Percentiles rank a stretch among this genome's conserved stretches.
Evolutionary conservation across 2,797 vertebrate species (phyloP).

Genomic region (Nyctalus aviator): DNA sequence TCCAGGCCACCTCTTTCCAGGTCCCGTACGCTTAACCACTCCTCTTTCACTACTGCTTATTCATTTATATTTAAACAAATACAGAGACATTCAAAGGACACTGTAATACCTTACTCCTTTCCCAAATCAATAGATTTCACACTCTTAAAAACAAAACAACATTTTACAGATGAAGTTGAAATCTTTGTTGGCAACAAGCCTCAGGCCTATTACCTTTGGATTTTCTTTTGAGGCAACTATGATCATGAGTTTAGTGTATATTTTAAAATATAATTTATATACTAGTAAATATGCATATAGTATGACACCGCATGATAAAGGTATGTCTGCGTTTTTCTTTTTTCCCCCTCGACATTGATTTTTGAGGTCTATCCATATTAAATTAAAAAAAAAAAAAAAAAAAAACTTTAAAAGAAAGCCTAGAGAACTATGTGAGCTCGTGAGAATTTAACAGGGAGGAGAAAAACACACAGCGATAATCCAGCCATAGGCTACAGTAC

Average conservation of each 20-base stretch:
- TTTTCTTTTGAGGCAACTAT: background rate
- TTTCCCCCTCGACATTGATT: background rate
- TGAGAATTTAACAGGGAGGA: slow-evolving; percentile 22
- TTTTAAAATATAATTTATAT: background rate
- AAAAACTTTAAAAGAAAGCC: slow-evolving; percentile 36
- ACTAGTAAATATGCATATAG: background rate
- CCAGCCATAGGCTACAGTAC: slow-evolving; percentile 46
- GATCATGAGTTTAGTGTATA: background rate
- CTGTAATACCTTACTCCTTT: background rate
- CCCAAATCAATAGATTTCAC: background rate
- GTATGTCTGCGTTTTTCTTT: background rate
- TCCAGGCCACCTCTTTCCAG: background rate
- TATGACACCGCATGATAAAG: background rate
- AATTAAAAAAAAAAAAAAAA: background rate
- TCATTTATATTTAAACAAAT: background rate
- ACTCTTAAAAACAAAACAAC: background rate
- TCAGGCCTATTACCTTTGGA: background rate
- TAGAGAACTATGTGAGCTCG: background rate
- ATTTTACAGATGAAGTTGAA: slow-evolving; percentile 34
- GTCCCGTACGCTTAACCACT: background rate
- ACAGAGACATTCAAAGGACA: background rate
- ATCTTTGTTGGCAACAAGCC: background rate
- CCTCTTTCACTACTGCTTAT: background rate
- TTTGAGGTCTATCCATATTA: background rate
- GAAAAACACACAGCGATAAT: background rate